These are phyloP conservation scores for Nannoperca australis DNA, from an alignment of 2,797 vertebrate genomes.

Conservation along the genomic window DNA sequence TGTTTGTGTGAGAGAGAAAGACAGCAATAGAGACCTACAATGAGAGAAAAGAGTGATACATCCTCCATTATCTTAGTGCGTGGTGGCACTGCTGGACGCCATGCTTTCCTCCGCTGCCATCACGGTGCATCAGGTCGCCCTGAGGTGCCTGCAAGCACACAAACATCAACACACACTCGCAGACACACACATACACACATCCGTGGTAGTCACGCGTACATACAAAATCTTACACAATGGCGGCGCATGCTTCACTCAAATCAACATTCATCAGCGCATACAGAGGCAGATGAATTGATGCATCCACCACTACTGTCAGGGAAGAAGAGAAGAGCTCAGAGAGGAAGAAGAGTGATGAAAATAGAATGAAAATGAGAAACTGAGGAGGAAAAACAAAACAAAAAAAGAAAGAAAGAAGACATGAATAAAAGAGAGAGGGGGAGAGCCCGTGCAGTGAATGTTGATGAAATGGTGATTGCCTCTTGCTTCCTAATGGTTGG, in stretches of 20 bases:
- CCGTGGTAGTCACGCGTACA: neutral
- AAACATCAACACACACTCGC: slow-evolving; percentile 25
- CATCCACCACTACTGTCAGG: slow-evolving; percentile 41
- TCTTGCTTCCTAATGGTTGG: slow-evolving; percentile 83
- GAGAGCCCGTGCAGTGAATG: slow-evolving; percentile 62
- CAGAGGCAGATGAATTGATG: slow-evolving; percentile 45
- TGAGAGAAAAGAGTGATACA: slow-evolving; percentile 56
- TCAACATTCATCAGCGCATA: slow-evolving; percentile 61
- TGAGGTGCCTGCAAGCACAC: slow-evolving; percentile 33
- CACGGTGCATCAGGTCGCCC: slow-evolving; percentile 45
- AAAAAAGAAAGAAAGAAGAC: slow-evolving; percentile 53
- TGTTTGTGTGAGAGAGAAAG: slow-evolving; percentile 34
- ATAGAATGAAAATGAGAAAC: slow-evolving; percentile 72
- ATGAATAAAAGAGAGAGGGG: slow-evolving; percentile 67
- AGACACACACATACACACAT: slow-evolving; percentile 18
- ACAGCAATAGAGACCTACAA: slow-evolving; percentile 47
- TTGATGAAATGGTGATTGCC: slow-evolving; percentile 86
- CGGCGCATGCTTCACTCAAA: slow-evolving; percentile 46
- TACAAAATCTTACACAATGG: slow-evolving; percentile 19
- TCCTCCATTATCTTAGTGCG: slow-evolving; percentile 68
- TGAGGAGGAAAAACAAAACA: slow-evolving; percentile 59
- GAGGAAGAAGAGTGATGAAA: slow-evolving; percentile 60
- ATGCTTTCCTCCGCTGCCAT: slow-evolving; percentile 27
- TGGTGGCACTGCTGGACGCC: slow-evolving; percentile 30
- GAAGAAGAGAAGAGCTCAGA: slow-evolving; percentile 36